Conservation (phyloP, 2,888 invertebrate genomes). For the Ditylenchus weischeri region DNA sequence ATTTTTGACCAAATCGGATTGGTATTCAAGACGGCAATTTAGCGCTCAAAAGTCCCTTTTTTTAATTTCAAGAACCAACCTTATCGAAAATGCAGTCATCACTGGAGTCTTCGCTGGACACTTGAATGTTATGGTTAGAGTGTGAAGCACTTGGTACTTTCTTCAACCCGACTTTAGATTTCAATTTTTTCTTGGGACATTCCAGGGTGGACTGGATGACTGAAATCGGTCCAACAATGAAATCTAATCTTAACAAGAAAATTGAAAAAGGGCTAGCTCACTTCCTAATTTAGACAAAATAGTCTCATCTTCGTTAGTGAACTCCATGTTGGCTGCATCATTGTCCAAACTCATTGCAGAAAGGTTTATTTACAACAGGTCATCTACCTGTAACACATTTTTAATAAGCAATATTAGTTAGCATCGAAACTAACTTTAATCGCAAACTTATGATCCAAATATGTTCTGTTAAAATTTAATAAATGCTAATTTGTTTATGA, state of each 20-base stretch:
- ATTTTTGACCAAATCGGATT: too few relatives aligned
- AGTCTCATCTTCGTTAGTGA: constrained; percentile 40
- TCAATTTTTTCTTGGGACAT: constrained; percentile 35
- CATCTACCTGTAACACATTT: too few relatives aligned
- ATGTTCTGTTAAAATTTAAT: too few relatives aligned
- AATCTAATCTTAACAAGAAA: background rate
- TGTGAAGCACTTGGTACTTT: background rate
- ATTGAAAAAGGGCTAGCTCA: constrained; percentile 27
- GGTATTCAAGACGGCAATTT: too few relatives aligned
- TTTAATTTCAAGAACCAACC: background rate
- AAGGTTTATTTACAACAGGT: too few relatives aligned
- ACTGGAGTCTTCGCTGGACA: constrained; percentile 6
- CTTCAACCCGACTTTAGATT: background rate
- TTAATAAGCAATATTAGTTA: too few relatives aligned
- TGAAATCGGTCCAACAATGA: constrained; percentile 22
- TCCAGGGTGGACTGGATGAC: constrained; percentile 43
- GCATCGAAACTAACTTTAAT: too few relatives aligned
- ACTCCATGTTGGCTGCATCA: background rate
- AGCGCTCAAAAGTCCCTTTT: too few relatives aligned
- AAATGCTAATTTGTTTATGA: background rate
- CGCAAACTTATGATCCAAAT: too few relatives aligned
- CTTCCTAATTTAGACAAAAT: constrained; percentile 47
- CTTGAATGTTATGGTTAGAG: too few relatives aligned
- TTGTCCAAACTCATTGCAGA: too few relatives aligned
- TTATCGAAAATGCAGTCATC: constrained; percentile 15